These are phyloP conservation scores for Leptinotarsa texana DNA, from an alignment of 1,140 invertebrate species.

Conservation along the genomic window DNA sequence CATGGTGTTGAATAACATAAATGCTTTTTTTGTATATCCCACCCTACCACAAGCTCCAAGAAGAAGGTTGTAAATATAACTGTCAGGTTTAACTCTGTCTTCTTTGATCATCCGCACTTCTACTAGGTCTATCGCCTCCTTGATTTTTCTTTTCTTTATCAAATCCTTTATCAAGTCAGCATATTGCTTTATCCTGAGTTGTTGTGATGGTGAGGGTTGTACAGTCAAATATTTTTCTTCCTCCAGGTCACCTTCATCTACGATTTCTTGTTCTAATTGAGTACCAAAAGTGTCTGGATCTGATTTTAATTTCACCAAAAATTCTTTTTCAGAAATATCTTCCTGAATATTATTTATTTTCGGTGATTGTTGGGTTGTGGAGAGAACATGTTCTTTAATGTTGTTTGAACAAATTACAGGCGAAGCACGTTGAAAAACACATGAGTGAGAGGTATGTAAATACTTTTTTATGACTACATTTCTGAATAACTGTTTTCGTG, in stretches of 20 bases:
- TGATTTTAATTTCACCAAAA: conserved; percentile 47
- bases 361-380: too few relatives aligned
- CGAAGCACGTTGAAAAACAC: background rate
- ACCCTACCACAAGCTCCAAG: conserved; percentile 77
- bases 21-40: conserved; percentile 84
- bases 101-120: conserved; percentile 73
- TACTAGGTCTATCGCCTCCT: conserved; percentile 76
- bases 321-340: conserved; percentile 37
- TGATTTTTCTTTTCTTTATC: conserved; percentile 64
- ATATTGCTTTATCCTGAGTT: conserved; percentile 65
- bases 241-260: conserved; percentile 59
- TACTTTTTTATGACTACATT: background rate
- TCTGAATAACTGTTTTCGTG: background rate
- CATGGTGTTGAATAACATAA: conserved; percentile 80
- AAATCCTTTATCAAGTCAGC: conserved; percentile 70
- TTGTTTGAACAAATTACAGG: background rate
- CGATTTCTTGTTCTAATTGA: conserved; percentile 45
- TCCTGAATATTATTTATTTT: too few relatives aligned
- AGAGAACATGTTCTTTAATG: background rate
- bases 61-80: conserved; percentile 79
- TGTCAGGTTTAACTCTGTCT: conserved; percentile 76
- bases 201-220: conserved; percentile 55
- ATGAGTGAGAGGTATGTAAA: background rate
- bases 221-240: conserved; percentile 62
- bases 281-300: conserved; percentile 63